phyloP scores from a whole-genome alignment of 2,113 vertebrate genomes.

The Capra hircus region DNA sequence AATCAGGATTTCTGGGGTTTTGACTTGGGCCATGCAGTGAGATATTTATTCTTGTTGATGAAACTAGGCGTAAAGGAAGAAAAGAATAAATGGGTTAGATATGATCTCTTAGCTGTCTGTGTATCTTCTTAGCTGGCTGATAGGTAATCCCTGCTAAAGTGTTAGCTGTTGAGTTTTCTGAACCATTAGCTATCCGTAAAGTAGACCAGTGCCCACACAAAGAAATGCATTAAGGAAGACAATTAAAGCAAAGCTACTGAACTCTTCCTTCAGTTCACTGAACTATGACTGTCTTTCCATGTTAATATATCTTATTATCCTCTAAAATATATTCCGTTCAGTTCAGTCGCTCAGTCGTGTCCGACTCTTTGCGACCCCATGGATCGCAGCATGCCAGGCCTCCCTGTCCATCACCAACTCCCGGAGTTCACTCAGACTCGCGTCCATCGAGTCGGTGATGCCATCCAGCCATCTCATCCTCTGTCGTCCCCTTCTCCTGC shows the following conservation, averaged over 20 bases:
- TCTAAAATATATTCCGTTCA: background rate
- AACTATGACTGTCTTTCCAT: background rate
- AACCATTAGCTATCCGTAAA: background rate
- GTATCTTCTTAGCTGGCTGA: background rate
- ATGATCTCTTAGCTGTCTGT: background rate
- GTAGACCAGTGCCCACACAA: background rate
- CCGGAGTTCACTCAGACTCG: too few species aligned
- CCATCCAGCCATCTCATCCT: too few species aligned
- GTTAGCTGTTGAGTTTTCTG: constrained; percentile 20
- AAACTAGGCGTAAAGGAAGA: background rate
- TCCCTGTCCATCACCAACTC: too few species aligned
- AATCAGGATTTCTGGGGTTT: background rate
- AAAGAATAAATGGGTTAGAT: background rate
- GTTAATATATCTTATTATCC: background rate
- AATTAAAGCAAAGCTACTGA: background rate
- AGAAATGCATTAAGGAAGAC: constrained; percentile 12
- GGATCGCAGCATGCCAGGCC: too few species aligned
- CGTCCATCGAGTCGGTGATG: too few species aligned
- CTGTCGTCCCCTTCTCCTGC: too few species aligned
- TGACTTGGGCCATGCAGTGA: background rate
- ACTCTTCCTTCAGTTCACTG: background rate
- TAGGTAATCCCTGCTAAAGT: background rate
- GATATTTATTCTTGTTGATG: background rate
- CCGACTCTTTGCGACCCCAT: too few species aligned
- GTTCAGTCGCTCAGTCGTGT: too few species aligned